These are phyloP conservation scores for Panorpa germanica DNA, from an alignment of 2,888 invertebrate genomes.

Conservation along the genomic window DNA sequence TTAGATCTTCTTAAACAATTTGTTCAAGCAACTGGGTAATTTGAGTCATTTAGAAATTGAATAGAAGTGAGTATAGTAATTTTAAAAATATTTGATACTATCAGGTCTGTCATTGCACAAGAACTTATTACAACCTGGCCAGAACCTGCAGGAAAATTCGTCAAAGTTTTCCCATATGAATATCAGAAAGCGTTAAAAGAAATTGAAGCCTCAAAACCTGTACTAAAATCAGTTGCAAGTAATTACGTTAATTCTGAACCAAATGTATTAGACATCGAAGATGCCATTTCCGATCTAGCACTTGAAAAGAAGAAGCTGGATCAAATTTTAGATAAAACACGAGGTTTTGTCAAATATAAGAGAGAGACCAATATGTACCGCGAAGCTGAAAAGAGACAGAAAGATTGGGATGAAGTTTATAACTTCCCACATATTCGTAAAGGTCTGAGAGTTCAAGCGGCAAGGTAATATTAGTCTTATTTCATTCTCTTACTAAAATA, in stretches of 20 bases:
- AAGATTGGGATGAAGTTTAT: conserved; percentile 97
- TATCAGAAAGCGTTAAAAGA: conserved; percentile 79
- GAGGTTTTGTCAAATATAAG: conserved; percentile 93
- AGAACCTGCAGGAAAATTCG: conserved; percentile 52
- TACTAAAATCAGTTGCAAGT: conserved; percentile 18
- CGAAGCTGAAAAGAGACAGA: conserved; percentile 60
- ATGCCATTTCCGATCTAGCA: conserved; percentile 58
- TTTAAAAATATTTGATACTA: neutral
- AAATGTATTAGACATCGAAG: conserved; percentile 67
- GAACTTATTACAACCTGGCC: conserved; percentile 67
- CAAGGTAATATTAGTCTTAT: too few species aligned
- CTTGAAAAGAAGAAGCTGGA: conserved; percentile 65
- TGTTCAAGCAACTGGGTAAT: conserved; percentile 58
- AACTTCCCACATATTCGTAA: conserved; percentile 70
- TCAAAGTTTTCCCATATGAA: conserved; percentile 95
- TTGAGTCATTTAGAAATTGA: too few species aligned
- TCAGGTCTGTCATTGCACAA: conserved; percentile 57
- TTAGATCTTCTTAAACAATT: conserved; percentile 68
- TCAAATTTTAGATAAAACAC: conserved; percentile 62
- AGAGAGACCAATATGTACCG: conserved; percentile 78
- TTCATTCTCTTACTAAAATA: too few species aligned
- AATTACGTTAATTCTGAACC: conserved; percentile 24
- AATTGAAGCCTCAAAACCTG: conserved; percentile 25
- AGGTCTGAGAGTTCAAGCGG: conserved; percentile 79
- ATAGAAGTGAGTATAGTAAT: too few species aligned